Evolutionary conservation across 30 jellyfish, hydroid and myxozoan genomes (phyloP).

Genomic region (Chrysaora quinquecirrha): DNA sequence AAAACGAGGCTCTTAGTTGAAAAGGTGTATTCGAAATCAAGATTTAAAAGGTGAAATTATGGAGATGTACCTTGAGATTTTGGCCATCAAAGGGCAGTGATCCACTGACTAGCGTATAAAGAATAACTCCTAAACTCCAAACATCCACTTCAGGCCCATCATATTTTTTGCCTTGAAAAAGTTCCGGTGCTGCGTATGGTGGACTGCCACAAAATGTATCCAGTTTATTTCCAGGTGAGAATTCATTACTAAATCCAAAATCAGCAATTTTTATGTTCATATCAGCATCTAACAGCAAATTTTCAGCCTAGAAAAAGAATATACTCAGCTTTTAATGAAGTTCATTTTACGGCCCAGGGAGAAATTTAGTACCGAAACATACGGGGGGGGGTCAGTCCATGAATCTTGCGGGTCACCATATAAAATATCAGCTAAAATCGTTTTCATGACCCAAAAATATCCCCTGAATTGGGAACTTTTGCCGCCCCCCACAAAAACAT

Average conservation of each 20-base stretch:
- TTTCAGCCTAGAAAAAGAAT: slow-evolving; percentile 86
- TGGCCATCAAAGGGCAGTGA: slow-evolving; percentile 99
- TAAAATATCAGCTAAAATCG: no score
- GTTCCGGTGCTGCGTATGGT: slow-evolving; percentile 99
- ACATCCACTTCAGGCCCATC: slow-evolving; percentile 99
- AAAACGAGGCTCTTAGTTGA: no score
- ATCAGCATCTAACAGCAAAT: slow-evolving; percentile 94
- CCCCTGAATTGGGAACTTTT: no score
- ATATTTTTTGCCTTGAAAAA: slow-evolving; percentile 97
- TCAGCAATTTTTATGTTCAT: slow-evolving; percentile 98
- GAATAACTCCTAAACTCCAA: slow-evolving; percentile 99
- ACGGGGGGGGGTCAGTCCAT: no score
- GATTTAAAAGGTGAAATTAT: no score
- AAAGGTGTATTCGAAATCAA: no score
- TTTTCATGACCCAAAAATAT: no score
- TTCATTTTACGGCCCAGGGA: no score
- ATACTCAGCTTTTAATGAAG: no score
- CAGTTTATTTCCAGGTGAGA: slow-evolving; percentile 95
- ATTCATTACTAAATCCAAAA: slow-evolving; percentile 99
- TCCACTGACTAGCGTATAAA: slow-evolving; percentile 99
- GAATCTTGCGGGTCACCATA: no score
- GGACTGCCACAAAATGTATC: slow-evolving; percentile 99
- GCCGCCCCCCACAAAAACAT: no score
- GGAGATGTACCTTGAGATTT: slow-evolving; percentile 87
- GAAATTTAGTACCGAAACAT: no score